A percentile compares a stretch with the other conserved stretches of the same genome.
phyloP scores from a whole-genome alignment of 2,888 invertebrate species.

The Chaitophorus viminalis region DNA sequence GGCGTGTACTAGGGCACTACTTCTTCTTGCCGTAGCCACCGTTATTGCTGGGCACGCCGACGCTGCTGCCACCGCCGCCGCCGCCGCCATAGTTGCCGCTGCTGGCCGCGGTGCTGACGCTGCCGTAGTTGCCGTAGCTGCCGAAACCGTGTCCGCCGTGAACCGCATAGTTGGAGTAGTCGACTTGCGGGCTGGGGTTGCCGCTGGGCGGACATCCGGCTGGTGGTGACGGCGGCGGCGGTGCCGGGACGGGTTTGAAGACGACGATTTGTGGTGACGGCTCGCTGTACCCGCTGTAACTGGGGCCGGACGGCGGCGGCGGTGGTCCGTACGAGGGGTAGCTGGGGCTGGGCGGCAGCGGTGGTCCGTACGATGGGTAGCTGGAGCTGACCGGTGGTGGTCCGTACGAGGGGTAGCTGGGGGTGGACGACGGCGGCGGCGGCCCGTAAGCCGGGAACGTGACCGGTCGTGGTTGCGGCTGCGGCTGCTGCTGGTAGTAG shows the following conservation, averaged over 20 bases:
- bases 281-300: conserved; percentile 10
- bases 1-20: background rate
- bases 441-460: background rate
- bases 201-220: background rate
- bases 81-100: too few relatives aligned
- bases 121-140: conserved; percentile 18
- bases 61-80: background rate
- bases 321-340: conserved; percentile 9
- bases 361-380: background rate
- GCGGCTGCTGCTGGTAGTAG: background rate
- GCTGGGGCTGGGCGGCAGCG: too few relatives aligned
- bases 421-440: background rate
- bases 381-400: background rate
- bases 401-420: background rate
- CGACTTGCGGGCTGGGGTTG: background rate
- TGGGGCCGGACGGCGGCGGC: background rate
- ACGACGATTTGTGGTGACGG: background rate
- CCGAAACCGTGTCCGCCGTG: conserved; percentile 44
- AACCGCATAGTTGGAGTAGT: conserved; percentile 25
- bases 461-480: background rate
- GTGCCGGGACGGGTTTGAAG: background rate
- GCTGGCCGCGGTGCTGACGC: background rate
- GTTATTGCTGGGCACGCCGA: background rate
- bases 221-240: too few relatives aligned
- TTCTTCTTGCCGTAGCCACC: background rate